These are phyloP conservation scores for Echinops telfairi DNA, from an alignment of 2,113 vertebrate genomes.

Conservation along the genomic window DNA sequence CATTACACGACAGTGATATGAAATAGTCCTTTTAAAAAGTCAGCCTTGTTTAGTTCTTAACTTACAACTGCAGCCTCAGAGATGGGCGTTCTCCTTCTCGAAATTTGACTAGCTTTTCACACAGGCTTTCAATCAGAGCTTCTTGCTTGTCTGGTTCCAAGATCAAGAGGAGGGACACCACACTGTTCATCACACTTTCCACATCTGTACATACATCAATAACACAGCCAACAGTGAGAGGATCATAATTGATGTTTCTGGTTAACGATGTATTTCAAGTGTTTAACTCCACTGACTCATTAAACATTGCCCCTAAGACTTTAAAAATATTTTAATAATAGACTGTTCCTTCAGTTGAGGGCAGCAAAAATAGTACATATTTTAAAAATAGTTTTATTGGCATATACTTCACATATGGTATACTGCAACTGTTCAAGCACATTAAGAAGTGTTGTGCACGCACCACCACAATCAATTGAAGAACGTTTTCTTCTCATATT, in stretches of 20 bases:
- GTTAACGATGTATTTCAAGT: not conserved
- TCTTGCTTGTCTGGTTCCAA: conserved; percentile 98
- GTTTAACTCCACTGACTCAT: not conserved
- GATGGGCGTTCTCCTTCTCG: conserved; percentile 97
- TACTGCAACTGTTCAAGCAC: no score
- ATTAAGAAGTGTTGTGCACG: no score
- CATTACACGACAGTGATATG: not conserved
- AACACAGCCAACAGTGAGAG: conserved; percentile 5
- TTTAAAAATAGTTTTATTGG: no score
- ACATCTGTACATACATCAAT: conserved; percentile 89
- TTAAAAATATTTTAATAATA: no score
- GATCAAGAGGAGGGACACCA: conserved; percentile 96
- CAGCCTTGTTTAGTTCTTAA: conserved; percentile 67
- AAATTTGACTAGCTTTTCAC: conserved; percentile 98
- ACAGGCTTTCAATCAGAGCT: conserved; percentile 95
- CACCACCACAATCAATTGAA: no score
- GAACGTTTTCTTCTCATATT: no score
- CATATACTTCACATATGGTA: no score
- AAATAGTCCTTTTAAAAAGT: not conserved
- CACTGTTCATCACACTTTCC: conserved; percentile 98
- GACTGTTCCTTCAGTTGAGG: no score
- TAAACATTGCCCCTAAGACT: no score
- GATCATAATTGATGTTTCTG: not conserved
- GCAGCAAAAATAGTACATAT: no score
- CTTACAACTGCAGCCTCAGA: conserved; percentile 97